Evolutionary conservation across 2,888 invertebrate genomes (phyloP), one percentile per base, ranked within the genome.

Genomic region (Tyria jacobaeae): DNA sequence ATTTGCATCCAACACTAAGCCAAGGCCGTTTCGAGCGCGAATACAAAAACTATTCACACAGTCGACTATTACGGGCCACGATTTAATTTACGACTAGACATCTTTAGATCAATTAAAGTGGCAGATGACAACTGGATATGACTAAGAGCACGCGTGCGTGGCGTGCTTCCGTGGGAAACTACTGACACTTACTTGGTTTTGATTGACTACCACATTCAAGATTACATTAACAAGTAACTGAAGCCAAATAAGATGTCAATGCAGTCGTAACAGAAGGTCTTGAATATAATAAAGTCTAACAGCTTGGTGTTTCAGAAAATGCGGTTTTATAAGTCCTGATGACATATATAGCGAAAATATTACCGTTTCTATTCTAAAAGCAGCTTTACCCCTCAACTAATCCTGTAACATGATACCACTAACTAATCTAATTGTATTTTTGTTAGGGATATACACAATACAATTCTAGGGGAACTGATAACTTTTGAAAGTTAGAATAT

Each of bases 81-180:
- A 92, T 92, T 92, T 90, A 91, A 93, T 93, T 91, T 86, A 88
- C 82, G 83, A 87, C 85, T 89, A 89, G 89, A 90, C 89, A 84
- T 89, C 85, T 83, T 81, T 83, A 82, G 89, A 90, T 91, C 92
- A 93, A 93, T 93, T 93, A 92, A 86, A 84, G 80, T 80, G 82
- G 85, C 90, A 90, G 88, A 92, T 92, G 93, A 92, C 91, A 89
- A 89, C 77, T 83, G 82, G 68, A 68, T 74, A 78, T 90, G 92
- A 92, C 87, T 92, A 91, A 92, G 79, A 72, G 63, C 78, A 78
- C 78, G 90, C 90, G 92, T 90, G 87, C 92, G 90, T 85, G 88
- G 83, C 82, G 84, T 84, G 83, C 76, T 63, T 75, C 79, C 90
- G 91, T 92, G 91, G 89, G 91, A 92, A 90, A 82, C 79, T 80